phyloP scores from a whole-genome alignment of 2,888 invertebrate species.

The Eristalis arbustorum region DNA sequence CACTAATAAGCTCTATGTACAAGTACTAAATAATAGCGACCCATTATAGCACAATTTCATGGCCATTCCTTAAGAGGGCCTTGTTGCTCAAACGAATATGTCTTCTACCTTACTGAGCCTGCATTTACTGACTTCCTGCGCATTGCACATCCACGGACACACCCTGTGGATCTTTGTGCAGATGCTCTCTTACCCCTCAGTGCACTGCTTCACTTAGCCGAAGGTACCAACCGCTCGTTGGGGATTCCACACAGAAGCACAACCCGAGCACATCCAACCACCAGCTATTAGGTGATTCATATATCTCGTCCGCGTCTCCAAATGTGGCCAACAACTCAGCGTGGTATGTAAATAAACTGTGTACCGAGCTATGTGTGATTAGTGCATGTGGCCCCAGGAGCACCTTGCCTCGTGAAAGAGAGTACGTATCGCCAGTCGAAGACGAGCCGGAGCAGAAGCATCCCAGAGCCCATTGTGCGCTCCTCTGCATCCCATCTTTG shows the following conservation, averaged over 20 bases:
- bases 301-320: conserved; percentile 47
- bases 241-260: neutral
- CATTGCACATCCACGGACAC: neutral
- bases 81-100: no score
- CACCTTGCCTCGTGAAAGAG: conserved; percentile 19
- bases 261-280: neutral
- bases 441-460: no score
- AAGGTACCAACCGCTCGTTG: neutral
- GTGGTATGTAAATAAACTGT: conserved; percentile 67
- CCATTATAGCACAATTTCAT: no score
- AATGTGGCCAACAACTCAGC: conserved; percentile 60
- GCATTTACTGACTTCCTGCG: neutral
- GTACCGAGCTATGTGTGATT: conserved; percentile 43
- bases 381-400: conserved; percentile 37
- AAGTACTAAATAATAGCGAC: no score
- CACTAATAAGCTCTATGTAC: no score
- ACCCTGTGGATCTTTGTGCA: neutral
- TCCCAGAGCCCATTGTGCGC: conserved; percentile 42
- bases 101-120: neutral
- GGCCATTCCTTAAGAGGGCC: no score
- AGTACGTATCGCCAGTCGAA: neutral
- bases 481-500: conserved; percentile 56
- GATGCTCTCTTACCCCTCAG: neutral
- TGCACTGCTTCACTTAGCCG: neutral
- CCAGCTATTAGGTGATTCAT: conserved; percentile 35